Conservation (phyloP, 1,140 invertebrate genomes). For the Andricus grossulariae region DNA sequence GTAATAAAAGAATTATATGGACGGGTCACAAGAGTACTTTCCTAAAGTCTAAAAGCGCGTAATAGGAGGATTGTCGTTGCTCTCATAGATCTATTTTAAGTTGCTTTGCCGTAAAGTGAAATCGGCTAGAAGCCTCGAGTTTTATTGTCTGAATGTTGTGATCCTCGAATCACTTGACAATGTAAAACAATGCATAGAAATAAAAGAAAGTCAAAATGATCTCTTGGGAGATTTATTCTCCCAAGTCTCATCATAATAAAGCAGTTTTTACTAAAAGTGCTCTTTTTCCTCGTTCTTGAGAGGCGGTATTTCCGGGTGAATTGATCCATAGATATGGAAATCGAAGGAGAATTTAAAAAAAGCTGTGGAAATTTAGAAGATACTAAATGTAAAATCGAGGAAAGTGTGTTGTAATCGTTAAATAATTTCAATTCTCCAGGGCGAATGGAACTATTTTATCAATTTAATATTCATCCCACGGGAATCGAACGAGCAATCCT, state of each 20-base stretch:
- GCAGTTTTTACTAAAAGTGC: too few species aligned
- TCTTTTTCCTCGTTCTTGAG: too few species aligned
- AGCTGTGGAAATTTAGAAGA: not conserved
- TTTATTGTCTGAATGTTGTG: slow-evolving; percentile 10
- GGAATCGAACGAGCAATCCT: slow-evolving; percentile 24
- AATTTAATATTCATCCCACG: slow-evolving; percentile 23
- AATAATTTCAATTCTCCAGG: slow-evolving; percentile 2
- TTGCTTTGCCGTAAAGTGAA: slow-evolving; percentile 48
- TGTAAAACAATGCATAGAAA: slow-evolving; percentile 8
- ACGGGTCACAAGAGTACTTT: slow-evolving; percentile 3
- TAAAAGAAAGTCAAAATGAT: too few species aligned
- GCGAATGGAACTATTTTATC: slow-evolving; percentile 12
- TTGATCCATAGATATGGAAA: not conserved
- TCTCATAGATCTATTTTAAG: slow-evolving; percentile 47
- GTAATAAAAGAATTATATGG: not conserved
- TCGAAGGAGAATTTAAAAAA: not conserved
- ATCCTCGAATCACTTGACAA: not conserved
- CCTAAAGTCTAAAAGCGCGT: slow-evolving; percentile 14
- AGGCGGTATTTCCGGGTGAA: too few species aligned
- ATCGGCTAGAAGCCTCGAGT: slow-evolving; percentile 44
- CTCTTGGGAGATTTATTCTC: too few species aligned
- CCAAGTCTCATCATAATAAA: too few species aligned
- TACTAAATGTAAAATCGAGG: slow-evolving; percentile 2
- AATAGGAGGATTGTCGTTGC: slow-evolving; percentile 42
- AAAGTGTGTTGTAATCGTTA: not conserved